Evolutionary conservation across 2,113 vertebrate species (phyloP), one percentile per base, ranked within the genome.

Genomic region (Leptodactylus fuscus): DNA sequence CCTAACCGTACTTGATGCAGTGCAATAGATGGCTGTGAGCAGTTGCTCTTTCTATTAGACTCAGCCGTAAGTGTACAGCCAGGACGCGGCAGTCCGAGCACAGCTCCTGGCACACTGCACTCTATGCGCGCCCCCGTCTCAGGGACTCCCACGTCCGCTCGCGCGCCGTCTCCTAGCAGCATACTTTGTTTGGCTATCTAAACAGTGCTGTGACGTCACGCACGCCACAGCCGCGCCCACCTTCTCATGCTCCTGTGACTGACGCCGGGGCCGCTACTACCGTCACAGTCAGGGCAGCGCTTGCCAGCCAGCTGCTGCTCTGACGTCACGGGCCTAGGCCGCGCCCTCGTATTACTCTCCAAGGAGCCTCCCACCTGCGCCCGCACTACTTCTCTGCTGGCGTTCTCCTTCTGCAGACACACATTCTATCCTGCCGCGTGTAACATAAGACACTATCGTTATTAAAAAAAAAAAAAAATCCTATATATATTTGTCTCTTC

Each of bases 271-370:
- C 71, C 18, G 29, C 73, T 85, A 87, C 86, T 90, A 88, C 89
- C 92, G 90, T 91, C 92, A 92, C 87, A 81, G 1, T 10, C 69
- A 13, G 62, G 36, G 65, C 16, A 22, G 91, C 88, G 89, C 80
- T 89, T 87, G 88, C 90, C 88, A 82, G 90, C 93, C 93, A 93
- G 91, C 92, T 92, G 91, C 91, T 91, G 24, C 77, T 81, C 89
- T 90, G 88, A 90, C 92, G 91, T 92, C 91, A 92, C 90, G 27
- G 78, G 86, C 86, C 85, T 74, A 88, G 86, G 76, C 87, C 83
- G 81, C 86, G 90, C 87, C 91, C 87, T 87, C 65, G 83, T 60
- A 80, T 85, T 60, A 82, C 36, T 65, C 65, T 69, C 65, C 58
- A 24, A 58, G 55, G 71, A 65, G n/a, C 81, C 65, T 71, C 81